Evolutionary conservation across 2,888 invertebrate genomes (phyloP), one percentile per base, ranked within the genome.

Genomic region (Drosophila lutescens): DNA sequence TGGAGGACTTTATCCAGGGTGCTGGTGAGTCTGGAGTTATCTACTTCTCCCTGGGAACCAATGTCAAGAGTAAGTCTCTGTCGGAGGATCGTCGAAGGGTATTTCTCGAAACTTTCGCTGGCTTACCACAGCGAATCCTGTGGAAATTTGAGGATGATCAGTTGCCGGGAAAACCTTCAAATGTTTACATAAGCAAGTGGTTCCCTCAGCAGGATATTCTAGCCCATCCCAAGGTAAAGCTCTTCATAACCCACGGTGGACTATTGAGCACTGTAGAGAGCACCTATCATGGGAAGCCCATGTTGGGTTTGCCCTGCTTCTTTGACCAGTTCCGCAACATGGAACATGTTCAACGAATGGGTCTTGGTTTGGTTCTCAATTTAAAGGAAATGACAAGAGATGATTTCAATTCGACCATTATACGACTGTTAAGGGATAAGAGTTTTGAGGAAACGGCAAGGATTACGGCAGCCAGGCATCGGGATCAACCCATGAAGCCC

Each of bases 321-420:
- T 92, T 90, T 4, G 93, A 94, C 80, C 93, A 94, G 80, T 90
- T 92, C 43, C 75, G 92, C n/a, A 94, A 94, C 72, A 92, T 93
- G 74, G 90, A 86, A 2, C 90, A 91, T 17, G 92, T 93, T 0
- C 90, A 84, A 43, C 71, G 78, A 0, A 78, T 87, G 3, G 93
- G 93, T 5, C 91, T 89, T 70, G 93, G 91, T 0, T 59, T 92
- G 20, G 80, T 74, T 2, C 74, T 93, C n/a, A 86, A 91, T n/a
- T 88, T 89, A 13, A 70, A 85, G 1, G 68, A 83, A n/a, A 69
- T 93, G 46, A 92, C 86, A 0, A 90, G 88, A 40, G 74, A 89
- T 1, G 81, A 78, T 3, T 67, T 93, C 0, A 73, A 72, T 4
- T 40, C 74, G 2, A 55, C 44, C 1, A 30, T 71, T 17, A 1